A percentile compares a stretch with the other conserved stretches of the same genome.
Conservation (phyloP, 2,113 vertebrate species). For the Brevimyrus niger region DNA sequence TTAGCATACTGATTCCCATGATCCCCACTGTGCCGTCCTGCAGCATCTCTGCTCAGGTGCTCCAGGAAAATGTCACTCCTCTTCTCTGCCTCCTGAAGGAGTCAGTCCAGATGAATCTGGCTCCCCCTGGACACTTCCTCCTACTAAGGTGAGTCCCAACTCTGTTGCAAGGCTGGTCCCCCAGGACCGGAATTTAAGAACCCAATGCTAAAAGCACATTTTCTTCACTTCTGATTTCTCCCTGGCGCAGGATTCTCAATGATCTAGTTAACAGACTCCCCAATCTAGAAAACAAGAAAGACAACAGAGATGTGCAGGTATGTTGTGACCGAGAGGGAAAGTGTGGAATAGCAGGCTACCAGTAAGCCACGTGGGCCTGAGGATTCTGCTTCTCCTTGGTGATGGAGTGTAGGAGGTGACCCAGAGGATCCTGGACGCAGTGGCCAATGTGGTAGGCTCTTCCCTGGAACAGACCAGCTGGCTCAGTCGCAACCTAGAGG, state of each 20-base stretch:
- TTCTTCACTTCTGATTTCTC: neutral
- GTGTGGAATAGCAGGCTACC: neutral
- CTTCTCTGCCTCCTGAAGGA: slow-evolving; percentile 79
- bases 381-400: neutral
- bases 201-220: neutral
- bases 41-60: slow-evolving; percentile 66
- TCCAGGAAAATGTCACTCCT: slow-evolving; percentile 79
- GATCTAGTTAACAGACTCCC: slow-evolving; percentile 84
- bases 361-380: neutral
- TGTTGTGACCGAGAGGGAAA: neutral
- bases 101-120: slow-evolving; percentile 83
- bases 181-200: neutral
- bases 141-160: slow-evolving; percentile 76
- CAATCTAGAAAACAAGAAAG: slow-evolving; percentile 86
- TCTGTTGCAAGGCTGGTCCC: neutral
- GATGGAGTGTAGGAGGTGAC: slow-evolving; percentile 75
- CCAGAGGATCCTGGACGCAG: slow-evolving; percentile 84
- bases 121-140: slow-evolving; percentile 85
- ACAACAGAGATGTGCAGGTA: slow-evolving; percentile 90
- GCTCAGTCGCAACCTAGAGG: slow-evolving; percentile 92
- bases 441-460: slow-evolving; percentile 84
- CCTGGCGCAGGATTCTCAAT: slow-evolving; percentile 74
- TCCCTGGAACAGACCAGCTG: slow-evolving; percentile 97
- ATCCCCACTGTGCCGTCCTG: neutral
- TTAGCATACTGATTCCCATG: neutral